These are phyloP conservation scores for Glaucidium brasilianum DNA, from an alignment of 2,113 vertebrate species.

Conservation along the genomic window DNA sequence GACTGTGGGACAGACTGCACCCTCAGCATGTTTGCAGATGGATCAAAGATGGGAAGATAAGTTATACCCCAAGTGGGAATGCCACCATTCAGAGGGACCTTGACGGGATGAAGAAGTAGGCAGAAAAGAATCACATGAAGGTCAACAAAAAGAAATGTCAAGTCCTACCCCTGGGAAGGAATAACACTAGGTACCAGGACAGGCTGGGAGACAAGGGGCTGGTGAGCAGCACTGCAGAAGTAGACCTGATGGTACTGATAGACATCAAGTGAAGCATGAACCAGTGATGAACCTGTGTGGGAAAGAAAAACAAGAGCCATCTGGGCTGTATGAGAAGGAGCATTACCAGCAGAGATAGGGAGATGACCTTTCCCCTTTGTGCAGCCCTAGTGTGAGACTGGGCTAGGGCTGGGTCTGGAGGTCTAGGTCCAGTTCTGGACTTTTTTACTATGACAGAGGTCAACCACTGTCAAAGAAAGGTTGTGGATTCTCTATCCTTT, in stretches of 20 bases:
- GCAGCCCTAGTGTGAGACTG: not conserved
- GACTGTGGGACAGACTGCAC: not conserved
- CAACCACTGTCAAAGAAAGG: not conserved
- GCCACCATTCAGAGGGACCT: not conserved
- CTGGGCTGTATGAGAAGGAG: not conserved
- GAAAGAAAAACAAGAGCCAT: not conserved
- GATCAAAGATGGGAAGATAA: not conserved
- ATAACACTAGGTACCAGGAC: not conserved
- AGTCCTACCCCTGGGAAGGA: not conserved
- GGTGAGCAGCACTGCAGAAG: not conserved
- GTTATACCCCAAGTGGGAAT: not conserved
- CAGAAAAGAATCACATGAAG: not conserved
- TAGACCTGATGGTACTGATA: not conserved
- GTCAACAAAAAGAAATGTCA: not conserved
- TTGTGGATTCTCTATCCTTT: not conserved
- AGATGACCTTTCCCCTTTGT: not conserved
- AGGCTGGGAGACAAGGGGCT: not conserved
- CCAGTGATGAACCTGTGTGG: not conserved
- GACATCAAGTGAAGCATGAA: not conserved
- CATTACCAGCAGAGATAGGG: not conserved
- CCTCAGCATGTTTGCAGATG: not conserved
- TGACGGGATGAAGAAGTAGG: not conserved
- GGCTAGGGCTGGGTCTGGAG: no score
- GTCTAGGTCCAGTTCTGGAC: not conserved
- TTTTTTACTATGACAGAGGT: not conserved